Evolutionary conservation across 35 echinoderm and acorn worm genomes (phyloP).

Genomic region (Acanthaster planci): DNA sequence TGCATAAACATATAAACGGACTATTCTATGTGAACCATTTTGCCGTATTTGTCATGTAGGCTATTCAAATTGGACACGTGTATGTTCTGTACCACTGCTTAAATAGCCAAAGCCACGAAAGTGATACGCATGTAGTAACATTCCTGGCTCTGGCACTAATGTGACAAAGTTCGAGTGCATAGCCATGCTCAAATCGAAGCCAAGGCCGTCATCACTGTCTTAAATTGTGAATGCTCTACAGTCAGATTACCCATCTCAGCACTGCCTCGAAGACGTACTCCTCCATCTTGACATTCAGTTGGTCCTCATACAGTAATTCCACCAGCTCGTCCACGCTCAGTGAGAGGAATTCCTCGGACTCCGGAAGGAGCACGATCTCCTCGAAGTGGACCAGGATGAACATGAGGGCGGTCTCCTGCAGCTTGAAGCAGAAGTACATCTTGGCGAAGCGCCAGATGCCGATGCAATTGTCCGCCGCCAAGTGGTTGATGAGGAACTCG

Average conservation of each 20-base stretch:
- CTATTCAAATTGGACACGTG: too few relatives aligned
- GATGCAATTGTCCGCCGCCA: slow-evolving; percentile 77
- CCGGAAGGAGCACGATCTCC: slow-evolving; percentile 48
- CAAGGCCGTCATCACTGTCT: too few relatives aligned
- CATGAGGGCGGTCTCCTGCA: slow-evolving; percentile 63
- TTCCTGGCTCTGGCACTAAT: too few relatives aligned
- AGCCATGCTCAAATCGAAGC: too few relatives aligned
- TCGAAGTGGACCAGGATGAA: slow-evolving; percentile 94
- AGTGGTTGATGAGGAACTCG: slow-evolving; percentile 61
- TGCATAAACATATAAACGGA: too few relatives aligned
- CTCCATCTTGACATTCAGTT: slow-evolving; percentile 97
- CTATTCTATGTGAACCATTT: too few relatives aligned
- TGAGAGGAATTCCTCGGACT: slow-evolving; percentile 70
- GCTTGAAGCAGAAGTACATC: slow-evolving; percentile 79
- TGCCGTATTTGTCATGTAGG: too few relatives aligned
- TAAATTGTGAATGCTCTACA: background rate
- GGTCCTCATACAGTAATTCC: slow-evolving; percentile 66
- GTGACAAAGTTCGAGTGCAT: too few relatives aligned
- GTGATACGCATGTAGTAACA: too few relatives aligned
- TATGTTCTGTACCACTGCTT: too few relatives aligned
- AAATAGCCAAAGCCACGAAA: too few relatives aligned
- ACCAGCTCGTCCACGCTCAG: slow-evolving; percentile 75
- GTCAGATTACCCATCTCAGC: slow-evolving; percentile 56
- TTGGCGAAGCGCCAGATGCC: slow-evolving; percentile 85
- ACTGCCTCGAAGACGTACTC: slow-evolving; percentile 94